Evolutionary conservation across 1,140 invertebrate genomes (phyloP), one percentile per base, ranked within the genome.

Genomic region (Drosophila sproati): DNA sequence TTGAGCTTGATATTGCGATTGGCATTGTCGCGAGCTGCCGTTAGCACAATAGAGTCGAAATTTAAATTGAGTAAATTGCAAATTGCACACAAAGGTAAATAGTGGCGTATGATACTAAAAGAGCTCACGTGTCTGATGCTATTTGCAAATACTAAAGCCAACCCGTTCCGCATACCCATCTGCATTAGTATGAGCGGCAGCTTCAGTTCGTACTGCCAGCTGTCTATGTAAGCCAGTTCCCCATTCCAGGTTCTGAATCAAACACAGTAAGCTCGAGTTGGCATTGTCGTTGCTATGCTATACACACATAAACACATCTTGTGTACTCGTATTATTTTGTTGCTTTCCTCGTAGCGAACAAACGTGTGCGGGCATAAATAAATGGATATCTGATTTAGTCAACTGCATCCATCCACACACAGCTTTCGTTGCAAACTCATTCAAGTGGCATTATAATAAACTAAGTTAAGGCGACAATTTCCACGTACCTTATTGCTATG

Each of bases 401-500:
- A 52, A 52, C 32, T 7, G 5, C 32, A 35, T 52, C 3, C 6
- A 3, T 34, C 32, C 12, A 66, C n/a, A 61, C 48, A 69, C 51
- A 50, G 70, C 56, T 60, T 60, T 50, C 82, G 74, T 68, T 60
- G 74, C 78, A 81, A 87, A 82, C 83, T 71, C 79, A 87, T 88
- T 80, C 83, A 88, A 88, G 83, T 88, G 83, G 83, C 85, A 89
- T 88, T 88, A 88, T 88, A 77, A 79, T 79, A 88, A 83, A 88
- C 83, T 83, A 88, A 87, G 83, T 87, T 87, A 87, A 88, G 80
- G 73, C 85, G 83, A 89, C 83, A 89, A 88, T 88, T 89, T 83
- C 64, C 69, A 72, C 47, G 73, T 78, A 74, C 85, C 83, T 80
- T 83, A 88, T 88, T 87, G 83, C 83, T 12, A 12, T 12, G 12